Conservation (phyloP, 2,113 vertebrate species). For the Benitochromis conjunctus region DNA sequence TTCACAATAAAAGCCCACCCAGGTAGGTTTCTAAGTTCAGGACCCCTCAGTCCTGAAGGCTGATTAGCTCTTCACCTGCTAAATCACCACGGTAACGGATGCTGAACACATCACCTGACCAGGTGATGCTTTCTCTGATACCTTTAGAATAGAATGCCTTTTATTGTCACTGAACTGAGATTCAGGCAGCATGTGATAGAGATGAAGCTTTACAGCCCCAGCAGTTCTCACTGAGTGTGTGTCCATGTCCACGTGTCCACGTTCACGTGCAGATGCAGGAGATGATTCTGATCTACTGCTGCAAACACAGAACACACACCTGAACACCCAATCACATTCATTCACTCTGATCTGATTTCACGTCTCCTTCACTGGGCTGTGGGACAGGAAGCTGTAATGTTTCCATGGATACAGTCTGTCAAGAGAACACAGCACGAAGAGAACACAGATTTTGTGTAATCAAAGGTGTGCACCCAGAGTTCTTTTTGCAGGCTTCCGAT, state of each 20-base stretch:
- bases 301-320: neutral
- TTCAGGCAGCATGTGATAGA: neutral
- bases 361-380: neutral
- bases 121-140: neutral
- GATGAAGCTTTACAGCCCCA: neutral
- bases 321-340: neutral
- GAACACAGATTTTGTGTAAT: neutral
- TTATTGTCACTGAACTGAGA: neutral
- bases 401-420: neutral
- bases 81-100: neutral
- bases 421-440: neutral
- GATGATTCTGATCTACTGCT: neutral
- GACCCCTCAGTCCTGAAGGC: neutral
- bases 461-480: neutral
- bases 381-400: neutral
- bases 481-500: neutral
- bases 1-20: constrained; percentile 32
- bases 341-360: neutral
- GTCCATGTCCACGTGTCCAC: neutral
- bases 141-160: neutral
- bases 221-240: neutral
- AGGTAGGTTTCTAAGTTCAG: neutral
- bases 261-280: neutral
- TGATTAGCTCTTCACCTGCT: neutral
- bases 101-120: neutral